phyloP scores from a whole-genome alignment of 2,888 invertebrate species.

The Cryptus viduatorius region DNA sequence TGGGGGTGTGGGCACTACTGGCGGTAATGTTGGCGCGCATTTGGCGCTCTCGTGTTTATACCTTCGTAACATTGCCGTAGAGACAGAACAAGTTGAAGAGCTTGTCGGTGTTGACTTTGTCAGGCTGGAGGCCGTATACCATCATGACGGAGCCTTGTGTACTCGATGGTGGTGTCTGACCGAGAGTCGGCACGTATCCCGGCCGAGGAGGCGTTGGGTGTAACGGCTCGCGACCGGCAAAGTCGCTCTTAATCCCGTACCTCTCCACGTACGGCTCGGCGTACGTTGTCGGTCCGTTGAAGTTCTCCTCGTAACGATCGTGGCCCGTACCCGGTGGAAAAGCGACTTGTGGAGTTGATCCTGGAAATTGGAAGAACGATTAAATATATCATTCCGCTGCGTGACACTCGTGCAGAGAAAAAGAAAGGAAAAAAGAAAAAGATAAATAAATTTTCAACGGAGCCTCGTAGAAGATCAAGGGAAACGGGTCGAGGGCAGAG shows the following conservation, averaged over 20 bases:
- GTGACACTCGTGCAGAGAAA: not conserved
- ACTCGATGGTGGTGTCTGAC: constrained; percentile 82
- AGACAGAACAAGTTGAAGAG: constrained; percentile 99
- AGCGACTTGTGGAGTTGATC: constrained; percentile 81
- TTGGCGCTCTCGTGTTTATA: constrained; percentile 83
- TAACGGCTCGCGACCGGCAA: constrained; percentile 82
- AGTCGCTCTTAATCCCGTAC: constrained; percentile 83
- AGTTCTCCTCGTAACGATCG: constrained; percentile 83
- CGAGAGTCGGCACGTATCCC: constrained; percentile 83
- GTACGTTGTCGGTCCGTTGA: constrained; percentile 83
- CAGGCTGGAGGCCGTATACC: constrained; percentile 98
- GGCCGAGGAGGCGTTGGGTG: constrained; percentile 84
- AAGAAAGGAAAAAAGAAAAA: constrained; percentile 2
- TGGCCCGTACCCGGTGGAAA: constrained; percentile 82
- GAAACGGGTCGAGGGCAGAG: constrained; percentile 9
- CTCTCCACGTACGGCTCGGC: constrained; percentile 84
- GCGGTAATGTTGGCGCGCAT: constrained; percentile 3
- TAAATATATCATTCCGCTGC: not conserved
- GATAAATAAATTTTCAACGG: constrained; percentile 3
- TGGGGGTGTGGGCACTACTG: not conserved
- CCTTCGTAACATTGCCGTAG: constrained; percentile 99
- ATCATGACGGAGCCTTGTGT: constrained; percentile 96
- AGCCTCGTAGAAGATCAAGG: not conserved
- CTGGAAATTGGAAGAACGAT: constrained; percentile 69
- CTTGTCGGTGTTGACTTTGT: constrained; percentile 97